A percentile compares a stretch with the other conserved stretches of the same genome.
Conservation (phyloP, 2,888 invertebrate species). For the Campoletis raptor region DNA sequence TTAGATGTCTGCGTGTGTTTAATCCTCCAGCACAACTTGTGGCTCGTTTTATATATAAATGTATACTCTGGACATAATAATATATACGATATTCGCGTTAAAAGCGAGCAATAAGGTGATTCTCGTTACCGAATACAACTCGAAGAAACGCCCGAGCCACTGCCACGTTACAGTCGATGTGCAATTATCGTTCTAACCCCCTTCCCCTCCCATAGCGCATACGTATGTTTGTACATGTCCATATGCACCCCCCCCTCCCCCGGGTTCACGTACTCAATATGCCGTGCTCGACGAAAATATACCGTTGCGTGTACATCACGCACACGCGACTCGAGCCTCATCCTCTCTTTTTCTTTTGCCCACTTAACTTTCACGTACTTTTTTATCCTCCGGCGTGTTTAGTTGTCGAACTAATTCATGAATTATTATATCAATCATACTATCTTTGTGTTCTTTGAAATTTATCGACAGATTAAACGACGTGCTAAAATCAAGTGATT, state of each 20-base stretch:
- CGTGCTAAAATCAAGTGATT: neutral
- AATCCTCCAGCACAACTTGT: neutral
- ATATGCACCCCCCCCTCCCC: constrained; percentile 10
- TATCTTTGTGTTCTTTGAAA: neutral
- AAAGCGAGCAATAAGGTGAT: constrained; percentile 60
- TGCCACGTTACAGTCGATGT: constrained; percentile 66
- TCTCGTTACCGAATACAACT: constrained; percentile 66
- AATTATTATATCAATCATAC: constrained; percentile 7
- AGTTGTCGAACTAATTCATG: neutral
- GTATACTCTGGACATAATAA: constrained; percentile 6
- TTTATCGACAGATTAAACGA: neutral
- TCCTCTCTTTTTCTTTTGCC: neutral
- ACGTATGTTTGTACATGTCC: constrained; percentile 22
- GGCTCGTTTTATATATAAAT: constrained; percentile 1
- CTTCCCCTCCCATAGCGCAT: neutral
- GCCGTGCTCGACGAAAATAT: constrained; percentile 67
- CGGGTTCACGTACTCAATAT: constrained; percentile 48
- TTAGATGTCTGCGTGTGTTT: constrained; percentile 20
- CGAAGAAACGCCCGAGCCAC: constrained; percentile 63
- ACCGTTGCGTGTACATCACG: constrained; percentile 67
- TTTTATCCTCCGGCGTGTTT: neutral
- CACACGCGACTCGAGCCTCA: constrained; percentile 64
- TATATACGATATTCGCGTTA: constrained; percentile 43
- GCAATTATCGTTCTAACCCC: constrained; percentile 68
- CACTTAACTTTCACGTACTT: neutral